Percentiles rank a stretch among this genome's conserved stretches.
Conservation (phyloP, 2,113 vertebrate species). For the Octodon degus region DNA sequence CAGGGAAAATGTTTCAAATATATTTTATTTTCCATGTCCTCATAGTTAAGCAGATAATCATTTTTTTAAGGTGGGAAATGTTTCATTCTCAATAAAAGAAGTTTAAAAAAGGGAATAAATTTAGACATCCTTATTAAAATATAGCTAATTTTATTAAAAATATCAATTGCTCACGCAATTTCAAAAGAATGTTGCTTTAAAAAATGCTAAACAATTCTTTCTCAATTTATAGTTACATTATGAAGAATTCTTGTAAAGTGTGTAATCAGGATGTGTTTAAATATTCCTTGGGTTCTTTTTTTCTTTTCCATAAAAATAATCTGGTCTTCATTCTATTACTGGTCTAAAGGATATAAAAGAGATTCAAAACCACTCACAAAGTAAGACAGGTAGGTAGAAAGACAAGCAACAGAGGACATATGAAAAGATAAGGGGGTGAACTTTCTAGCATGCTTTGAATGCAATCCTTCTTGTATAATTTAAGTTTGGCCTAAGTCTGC, state of each 20-base stretch:
- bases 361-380: conserved; percentile 1
- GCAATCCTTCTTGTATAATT: not conserved
- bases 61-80: not conserved
- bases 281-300: not conserved
- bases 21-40: not conserved
- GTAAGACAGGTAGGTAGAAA: not conserved
- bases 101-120: not conserved
- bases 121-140: conserved; percentile 8
- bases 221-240: not conserved
- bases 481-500: not conserved
- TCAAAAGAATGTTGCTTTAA: not conserved
- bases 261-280: not conserved
- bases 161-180: not conserved
- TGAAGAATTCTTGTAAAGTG: conserved; percentile 43
- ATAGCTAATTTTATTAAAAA: not conserved
- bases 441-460: not conserved
- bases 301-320: conserved; percentile 14
- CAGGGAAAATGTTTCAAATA: not conserved
- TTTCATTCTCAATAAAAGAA: conserved; percentile 22
- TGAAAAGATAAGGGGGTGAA: not conserved
- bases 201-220: not conserved
- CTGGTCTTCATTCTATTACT: not conserved
- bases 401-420: not conserved
- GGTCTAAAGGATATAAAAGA: not conserved
- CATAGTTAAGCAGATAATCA: not conserved